Conservation (phyloP, 2,113 vertebrate species). For the Bombycilla garrulus region DNA sequence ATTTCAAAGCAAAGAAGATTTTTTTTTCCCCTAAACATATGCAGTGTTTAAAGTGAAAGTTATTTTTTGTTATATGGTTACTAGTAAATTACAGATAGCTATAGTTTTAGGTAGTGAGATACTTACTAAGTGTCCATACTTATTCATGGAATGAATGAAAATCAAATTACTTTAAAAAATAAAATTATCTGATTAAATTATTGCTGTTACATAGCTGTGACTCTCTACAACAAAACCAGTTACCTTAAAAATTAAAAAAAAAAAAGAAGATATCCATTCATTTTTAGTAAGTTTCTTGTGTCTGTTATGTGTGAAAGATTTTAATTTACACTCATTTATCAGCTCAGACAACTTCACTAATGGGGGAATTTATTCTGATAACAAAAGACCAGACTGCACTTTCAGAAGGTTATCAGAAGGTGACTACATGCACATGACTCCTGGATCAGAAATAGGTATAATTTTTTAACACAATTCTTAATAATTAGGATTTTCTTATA, state of each 20-base stretch:
- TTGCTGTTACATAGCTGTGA: not conserved
- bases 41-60: not conserved
- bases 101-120: not conserved
- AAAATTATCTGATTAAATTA: not conserved
- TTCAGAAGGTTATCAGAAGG: not conserved
- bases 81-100: not conserved
- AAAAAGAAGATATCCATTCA: not conserved
- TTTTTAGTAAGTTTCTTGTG: not conserved
- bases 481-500: not conserved
- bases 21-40: not conserved
- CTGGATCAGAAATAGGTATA: not conserved
- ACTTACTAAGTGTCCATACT: not conserved
- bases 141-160: not conserved
- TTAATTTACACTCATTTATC: not conserved
- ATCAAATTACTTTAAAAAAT: not conserved
- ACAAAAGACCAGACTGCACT: not conserved
- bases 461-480: not conserved
- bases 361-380: not conserved
- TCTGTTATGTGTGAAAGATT: not conserved
- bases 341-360: not conserved
- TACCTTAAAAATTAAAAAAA: not conserved
- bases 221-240: not conserved
- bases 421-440: not conserved
- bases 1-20: not conserved
- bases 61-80: not conserved